These are phyloP conservation scores for Polia nebulosa DNA, from an alignment of 2,888 invertebrate genomes.

Conservation along the genomic window DNA sequence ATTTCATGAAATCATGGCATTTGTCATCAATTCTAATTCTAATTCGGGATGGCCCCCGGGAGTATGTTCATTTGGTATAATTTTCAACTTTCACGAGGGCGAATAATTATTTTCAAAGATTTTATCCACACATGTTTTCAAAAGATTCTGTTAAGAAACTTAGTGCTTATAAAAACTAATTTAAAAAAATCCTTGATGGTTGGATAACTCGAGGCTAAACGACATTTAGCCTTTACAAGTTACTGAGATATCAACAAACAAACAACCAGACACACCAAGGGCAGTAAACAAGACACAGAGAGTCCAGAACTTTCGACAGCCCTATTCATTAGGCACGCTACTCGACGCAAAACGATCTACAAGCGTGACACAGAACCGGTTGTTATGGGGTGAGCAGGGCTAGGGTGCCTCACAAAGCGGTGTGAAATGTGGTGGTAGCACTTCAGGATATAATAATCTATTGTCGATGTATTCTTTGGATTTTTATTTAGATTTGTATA, in stretches of 20 bases:
- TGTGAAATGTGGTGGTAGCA: constrained; percentile 57
- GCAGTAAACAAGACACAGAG: background rate
- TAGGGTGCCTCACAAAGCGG: constrained; percentile 58
- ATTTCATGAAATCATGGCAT: no score
- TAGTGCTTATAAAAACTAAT: no score
- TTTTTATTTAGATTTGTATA: constrained; percentile 19
- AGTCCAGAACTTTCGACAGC: constrained; percentile 36
- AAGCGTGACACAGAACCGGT: constrained; percentile 62
- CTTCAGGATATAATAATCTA: constrained; percentile 62
- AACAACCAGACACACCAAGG: background rate
- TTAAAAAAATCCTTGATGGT: background rate
- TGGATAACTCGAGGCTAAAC: background rate
- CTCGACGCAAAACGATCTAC: constrained; percentile 60
- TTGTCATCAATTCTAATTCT: no score
- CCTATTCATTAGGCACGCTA: constrained; percentile 61
- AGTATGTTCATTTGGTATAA: no score
- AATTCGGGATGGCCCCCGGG: no score
- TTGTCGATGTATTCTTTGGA: constrained; percentile 33
- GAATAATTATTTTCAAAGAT: no score
- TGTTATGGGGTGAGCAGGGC: constrained; percentile 55
- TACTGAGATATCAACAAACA: constrained; percentile 12
- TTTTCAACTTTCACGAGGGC: no score
- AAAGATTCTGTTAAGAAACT: no score
- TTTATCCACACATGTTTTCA: no score
- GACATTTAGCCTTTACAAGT: background rate